Conservation (phyloP, 2,113 vertebrate species). For the Charadrius vociferus region DNA sequence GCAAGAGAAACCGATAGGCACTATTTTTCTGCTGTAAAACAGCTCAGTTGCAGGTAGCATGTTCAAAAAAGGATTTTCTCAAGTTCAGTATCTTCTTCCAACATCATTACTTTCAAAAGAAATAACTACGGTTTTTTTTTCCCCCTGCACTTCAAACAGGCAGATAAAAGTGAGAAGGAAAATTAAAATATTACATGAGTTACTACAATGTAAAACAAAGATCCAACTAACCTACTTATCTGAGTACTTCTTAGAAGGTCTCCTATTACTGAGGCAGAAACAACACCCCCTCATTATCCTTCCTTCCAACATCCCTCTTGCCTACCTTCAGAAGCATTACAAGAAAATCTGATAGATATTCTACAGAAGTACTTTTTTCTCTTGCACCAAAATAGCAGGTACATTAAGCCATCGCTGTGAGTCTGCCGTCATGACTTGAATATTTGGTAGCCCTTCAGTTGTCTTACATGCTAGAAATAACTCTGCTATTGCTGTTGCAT, state of each 20-base stretch:
- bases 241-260: background rate
- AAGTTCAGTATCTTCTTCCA: background rate
- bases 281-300: background rate
- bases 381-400: background rate
- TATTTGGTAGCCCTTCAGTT: background rate
- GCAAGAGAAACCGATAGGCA: fast-evolving
- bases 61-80: background rate
- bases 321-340: background rate
- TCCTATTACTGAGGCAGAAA: background rate
- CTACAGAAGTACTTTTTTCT: background rate
- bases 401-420: background rate
- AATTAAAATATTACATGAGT: constrained; percentile 12
- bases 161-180: background rate
- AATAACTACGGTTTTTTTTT: background rate
- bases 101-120: background rate
- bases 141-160: background rate
- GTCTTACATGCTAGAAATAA: background rate
- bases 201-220: background rate
- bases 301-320: background rate
- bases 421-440: background rate
- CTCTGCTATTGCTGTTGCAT: fast-evolving
- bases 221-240: background rate
- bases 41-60: background rate
- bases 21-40: background rate
- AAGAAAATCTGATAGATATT: background rate